Base-by-base conservation (phyloP, 2,113 vertebrate species). In the Hippocampus abdominalis region DNA sequence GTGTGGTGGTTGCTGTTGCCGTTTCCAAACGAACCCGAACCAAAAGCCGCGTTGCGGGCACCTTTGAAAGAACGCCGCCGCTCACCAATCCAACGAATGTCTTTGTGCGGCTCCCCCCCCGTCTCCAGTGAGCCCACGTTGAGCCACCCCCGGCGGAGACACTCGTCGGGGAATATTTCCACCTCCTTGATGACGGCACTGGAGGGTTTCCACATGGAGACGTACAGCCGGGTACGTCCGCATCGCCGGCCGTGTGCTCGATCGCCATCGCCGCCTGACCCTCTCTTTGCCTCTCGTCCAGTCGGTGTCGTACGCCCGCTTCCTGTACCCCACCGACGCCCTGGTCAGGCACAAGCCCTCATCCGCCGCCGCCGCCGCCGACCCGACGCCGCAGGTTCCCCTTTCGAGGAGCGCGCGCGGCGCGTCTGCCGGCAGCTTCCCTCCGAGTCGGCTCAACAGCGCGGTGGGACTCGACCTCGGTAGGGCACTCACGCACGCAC, bases 291-390 rank as follows among this genome's bases (percentile, higher is more conserved):
- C 66, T 78, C 65, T 75, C 2, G 13, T 32, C 27, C 42, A 89
- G 97, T 95, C 97, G 0, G 96, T 99, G 80, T 99, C 97, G 32
- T 99, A 99, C 66, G 95, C 96, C 72, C 95, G 94, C 89, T 98
- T 96, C 91, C 81, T 99, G 75, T 96, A 95, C 71, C 95, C 96
- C 0, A 98, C 96, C 51, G 97, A 98, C 0, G 97, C 96, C 13
- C 89, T 99, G 36, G 94, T 96, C 39, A 84, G 91, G 20, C 92
- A 93, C 81, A 96, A 95, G 87, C 91, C 84, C 0, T 64, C 86
- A 1, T 73, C 90, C 0, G 49, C 84, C 68, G 76, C 84, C 0
- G 94, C 90, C 0, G 49, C 84, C 68, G 76, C 84, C 0, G 94
- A 97, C 8, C 56, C 86, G 77, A 88, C 91, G 0, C 70, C 92